Conservation (phyloP, 2,888 invertebrate species). For the Exephanes ischioxanthus region DNA sequence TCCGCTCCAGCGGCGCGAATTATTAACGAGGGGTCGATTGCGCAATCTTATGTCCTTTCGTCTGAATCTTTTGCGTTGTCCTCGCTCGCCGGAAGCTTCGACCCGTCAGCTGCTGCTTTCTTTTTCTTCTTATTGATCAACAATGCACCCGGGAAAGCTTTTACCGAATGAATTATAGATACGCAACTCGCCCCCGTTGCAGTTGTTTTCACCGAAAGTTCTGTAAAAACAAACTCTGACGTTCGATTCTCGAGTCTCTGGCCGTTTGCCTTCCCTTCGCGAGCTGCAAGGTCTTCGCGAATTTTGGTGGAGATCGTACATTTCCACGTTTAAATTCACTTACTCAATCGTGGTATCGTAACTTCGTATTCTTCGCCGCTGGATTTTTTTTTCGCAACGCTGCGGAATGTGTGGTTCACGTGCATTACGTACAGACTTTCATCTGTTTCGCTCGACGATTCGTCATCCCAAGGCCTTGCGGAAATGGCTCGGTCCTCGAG, state of each 20-base stretch:
- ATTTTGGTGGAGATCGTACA: constrained; percentile 3
- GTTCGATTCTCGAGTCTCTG: neutral
- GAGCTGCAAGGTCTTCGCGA: neutral
- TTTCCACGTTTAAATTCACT: neutral
- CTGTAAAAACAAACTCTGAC: constrained; percentile 15
- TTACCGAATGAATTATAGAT: constrained; percentile 19
- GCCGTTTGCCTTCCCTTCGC: neutral
- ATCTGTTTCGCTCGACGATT: neutral
- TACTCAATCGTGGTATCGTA: constrained; percentile 3
- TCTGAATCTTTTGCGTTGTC: constrained; percentile 14
- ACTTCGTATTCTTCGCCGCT: constrained; percentile 19
- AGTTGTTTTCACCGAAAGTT: constrained; percentile 9
- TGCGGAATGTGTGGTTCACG: constrained; percentile 28
- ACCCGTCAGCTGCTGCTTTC: neutral
- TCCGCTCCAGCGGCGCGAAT: constrained; percentile 11
- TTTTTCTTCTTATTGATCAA: neutral
- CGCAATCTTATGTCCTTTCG: constrained; percentile 7
- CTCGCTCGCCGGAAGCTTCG: constrained; percentile 2
- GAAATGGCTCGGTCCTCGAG: constrained; percentile 48
- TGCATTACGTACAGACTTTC: neutral
- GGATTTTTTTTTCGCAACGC: constrained; percentile 5
- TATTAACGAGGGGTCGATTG: constrained; percentile 45
- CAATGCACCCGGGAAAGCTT: neutral
- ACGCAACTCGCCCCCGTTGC: neutral
- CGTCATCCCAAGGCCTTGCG: constrained; percentile 55